Evolutionary conservation across 2,888 invertebrate species (phyloP).

Genomic region (Hyalella azteca): DNA sequence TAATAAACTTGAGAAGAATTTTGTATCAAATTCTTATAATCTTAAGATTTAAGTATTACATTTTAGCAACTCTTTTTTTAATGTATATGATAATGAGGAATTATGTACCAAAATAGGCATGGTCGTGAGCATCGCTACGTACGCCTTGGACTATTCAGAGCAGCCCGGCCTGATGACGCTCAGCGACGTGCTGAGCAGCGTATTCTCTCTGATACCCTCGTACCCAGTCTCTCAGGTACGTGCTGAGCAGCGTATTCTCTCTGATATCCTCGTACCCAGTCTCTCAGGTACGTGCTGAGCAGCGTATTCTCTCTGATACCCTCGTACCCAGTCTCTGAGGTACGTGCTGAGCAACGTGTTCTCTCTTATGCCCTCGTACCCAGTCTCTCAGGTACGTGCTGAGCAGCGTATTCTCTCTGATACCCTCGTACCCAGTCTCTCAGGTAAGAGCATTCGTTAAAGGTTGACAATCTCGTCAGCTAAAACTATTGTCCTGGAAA

Average conservation of each 20-base stretch:
- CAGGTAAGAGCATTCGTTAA: too few species aligned
- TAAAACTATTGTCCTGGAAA: too few species aligned
- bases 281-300: conserved; percentile 44
- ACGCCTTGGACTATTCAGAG: conserved; percentile 34
- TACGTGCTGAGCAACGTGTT: conserved; percentile 42
- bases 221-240: conserved; percentile 45
- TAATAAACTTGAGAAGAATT: too few species aligned
- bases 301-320: too few species aligned
- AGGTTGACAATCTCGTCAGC: too few species aligned
- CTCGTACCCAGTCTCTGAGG: conserved; percentile 31
- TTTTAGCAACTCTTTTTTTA: too few species aligned
- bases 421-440: too few species aligned
- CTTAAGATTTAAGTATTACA: too few species aligned
- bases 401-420: too few species aligned
- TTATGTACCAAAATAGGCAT: too few species aligned
- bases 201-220: conserved; percentile 44
- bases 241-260: conserved; percentile 42
- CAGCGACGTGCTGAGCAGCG: conserved; percentile 40
- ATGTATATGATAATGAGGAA: too few species aligned
- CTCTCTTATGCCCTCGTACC: conserved; percentile 46
- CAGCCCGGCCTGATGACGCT: conserved; percentile 12
- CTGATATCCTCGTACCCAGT: conserved; percentile 45
- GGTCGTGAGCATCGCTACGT: conserved; percentile 43
- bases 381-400: conserved; percentile 44
- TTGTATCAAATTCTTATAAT: too few species aligned